These are phyloP conservation scores for Cataglyphis cursor DNA, from an alignment of 2,888 invertebrate species.

Conservation along the genomic window DNA sequence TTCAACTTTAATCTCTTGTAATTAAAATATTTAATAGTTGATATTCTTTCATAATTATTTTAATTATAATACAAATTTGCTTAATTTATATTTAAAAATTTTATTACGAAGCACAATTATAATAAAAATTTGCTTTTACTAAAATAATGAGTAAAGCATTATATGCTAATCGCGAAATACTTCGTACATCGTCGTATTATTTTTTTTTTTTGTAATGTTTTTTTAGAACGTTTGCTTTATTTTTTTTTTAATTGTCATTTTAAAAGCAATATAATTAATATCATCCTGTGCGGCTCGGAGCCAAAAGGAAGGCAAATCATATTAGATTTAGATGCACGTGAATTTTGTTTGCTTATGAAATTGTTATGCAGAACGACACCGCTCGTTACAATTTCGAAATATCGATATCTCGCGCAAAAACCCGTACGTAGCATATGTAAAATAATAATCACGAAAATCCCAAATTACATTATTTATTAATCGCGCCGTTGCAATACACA, in stretches of 20 bases:
- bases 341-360: neutral
- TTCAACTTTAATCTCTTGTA: neutral
- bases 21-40: constrained; percentile 12
- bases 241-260: neutral
- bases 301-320: neutral
- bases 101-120: neutral
- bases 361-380: neutral
- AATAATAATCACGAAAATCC: constrained; percentile 7
- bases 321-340: neutral
- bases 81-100: neutral
- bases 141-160: neutral
- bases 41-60: neutral
- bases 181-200: neutral
- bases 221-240: neutral
- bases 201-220: neutral
- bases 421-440: neutral
- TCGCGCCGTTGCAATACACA: constrained; percentile 1
- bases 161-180: neutral
- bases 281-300: neutral
- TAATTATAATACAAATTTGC: neutral
- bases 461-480: constrained; percentile 44
- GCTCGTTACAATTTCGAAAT: constrained; percentile 39
- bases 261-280: constrained; percentile 27
- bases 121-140: neutral
- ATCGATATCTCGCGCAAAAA: constrained; percentile 32